Percentiles rank a stretch among this genome's conserved stretches.
Evolutionary conservation across 2,888 invertebrate species (phyloP).

Genomic region (Dryomyza anilis): DNA sequence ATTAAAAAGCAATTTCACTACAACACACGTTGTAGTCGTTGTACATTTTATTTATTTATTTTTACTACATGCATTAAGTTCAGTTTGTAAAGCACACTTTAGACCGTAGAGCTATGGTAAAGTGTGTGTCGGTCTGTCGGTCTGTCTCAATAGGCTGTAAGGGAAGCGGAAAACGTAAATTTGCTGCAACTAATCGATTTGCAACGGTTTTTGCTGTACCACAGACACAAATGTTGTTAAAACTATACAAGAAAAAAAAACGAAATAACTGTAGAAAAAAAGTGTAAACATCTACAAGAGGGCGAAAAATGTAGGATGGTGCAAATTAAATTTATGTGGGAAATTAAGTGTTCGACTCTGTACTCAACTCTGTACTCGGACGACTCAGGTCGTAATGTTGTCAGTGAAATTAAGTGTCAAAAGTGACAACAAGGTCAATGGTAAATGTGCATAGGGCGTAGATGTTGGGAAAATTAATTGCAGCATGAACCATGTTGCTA

Average conservation of each 20-base stretch:
- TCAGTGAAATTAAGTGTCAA: neutral
- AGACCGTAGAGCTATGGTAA: neutral
- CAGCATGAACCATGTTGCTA: too few relatives aligned
- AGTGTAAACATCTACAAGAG: neutral
- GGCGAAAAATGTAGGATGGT: neutral
- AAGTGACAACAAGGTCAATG: slow-evolving; percentile 7
- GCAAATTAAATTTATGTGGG: slow-evolving; percentile 13
- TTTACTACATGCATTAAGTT: neutral
- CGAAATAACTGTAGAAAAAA: neutral
- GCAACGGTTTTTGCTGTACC: neutral
- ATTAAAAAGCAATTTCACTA: slow-evolving; percentile 19
- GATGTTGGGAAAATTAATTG: neutral
- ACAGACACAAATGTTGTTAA: neutral
- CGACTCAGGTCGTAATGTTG: neutral
- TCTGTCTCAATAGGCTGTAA: too few relatives aligned
- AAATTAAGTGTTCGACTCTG: slow-evolving; percentile 1
- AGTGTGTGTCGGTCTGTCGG: neutral
- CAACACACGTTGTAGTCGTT: too few relatives aligned
- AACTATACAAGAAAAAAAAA: neutral
- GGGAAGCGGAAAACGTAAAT: neutral
- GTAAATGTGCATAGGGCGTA: neutral
- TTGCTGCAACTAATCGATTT: slow-evolving; percentile 19
- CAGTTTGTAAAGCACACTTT: neutral
- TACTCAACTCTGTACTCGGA: neutral
- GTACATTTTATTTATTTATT: neutral